Base-by-base conservation (phyloP, 2,797 vertebrate species). In the Siniperca undulata region DNA sequence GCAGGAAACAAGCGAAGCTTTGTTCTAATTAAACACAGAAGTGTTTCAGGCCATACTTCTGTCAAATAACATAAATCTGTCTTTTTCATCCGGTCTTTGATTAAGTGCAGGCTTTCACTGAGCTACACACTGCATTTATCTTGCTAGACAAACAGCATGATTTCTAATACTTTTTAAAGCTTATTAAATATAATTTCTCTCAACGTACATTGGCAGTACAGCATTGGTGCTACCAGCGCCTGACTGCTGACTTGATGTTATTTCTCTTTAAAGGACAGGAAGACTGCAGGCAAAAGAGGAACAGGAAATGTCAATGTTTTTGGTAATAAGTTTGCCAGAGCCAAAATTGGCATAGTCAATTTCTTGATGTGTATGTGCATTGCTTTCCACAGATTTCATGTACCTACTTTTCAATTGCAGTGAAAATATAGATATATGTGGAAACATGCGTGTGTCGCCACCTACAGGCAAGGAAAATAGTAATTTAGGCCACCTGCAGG, bases 11-110 rank as follows among this genome's bases (percentile, higher is more conserved):
- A 88, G 74, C 65, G 78, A 77, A 62, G 71, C 86, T 90, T 88
- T 90, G 80, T 90, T 89, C 84, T 86, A 85, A 90, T 91, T 88
- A 87, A 86, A 79, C 71, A 65, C 56, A 70, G 46, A 74, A 73
- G 59, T 64, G 71, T 89, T 87, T 74, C 40, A 77, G 59, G 78
- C 61, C 65, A 56, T 68, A 40, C 50, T 82, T 80, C 42, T 64
- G 60, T 86, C 56, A 70, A 83, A 78, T 82, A 87, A 81, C 62
- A 76, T n/a, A 85, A 88, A 75, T 82, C 30, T 8, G 73, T 74
- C 70, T 77, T 85, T 73, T 71, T 76, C 34, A 48, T 86, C 61
- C 20, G 14, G 40, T 78, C 52, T 88, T 74, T 89, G 71, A 78
- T 82, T 38, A 81, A 86, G 40, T 62, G 69, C 74, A 69, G 60